phyloP scores from a whole-genome alignment of 2,888 invertebrate species.

The Epinotia bilunana region DNA sequence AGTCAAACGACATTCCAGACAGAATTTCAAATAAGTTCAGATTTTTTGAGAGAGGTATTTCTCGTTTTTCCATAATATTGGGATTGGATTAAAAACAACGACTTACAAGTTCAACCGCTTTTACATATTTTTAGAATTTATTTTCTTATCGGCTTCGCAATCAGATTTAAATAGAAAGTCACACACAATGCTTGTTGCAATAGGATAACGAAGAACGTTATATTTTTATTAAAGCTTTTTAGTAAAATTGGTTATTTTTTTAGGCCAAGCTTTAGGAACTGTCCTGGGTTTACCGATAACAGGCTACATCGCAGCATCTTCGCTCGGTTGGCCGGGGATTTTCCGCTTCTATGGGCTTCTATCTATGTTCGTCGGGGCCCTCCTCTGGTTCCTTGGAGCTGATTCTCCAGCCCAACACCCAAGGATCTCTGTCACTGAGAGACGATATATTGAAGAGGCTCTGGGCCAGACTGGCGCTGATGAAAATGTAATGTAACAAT shows the following conservation, averaged over 20 bases:
- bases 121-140: too few species aligned
- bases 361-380: slow-evolving; percentile 83
- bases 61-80: too few species aligned
- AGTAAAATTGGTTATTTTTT: slow-evolving; percentile 43
- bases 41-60: too few species aligned
- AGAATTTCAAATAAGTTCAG: too few species aligned
- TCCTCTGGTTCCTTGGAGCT: slow-evolving; percentile 85
- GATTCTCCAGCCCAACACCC: slow-evolving; percentile 87
- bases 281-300: slow-evolving; percentile 89
- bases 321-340: slow-evolving; percentile 90
- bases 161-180: too few species aligned
- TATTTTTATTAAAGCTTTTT: background rate
- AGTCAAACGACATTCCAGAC: background rate
- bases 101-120: background rate
- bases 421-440: slow-evolving; percentile 86
- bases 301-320: slow-evolving; percentile 88
- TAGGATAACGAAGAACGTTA: too few species aligned
- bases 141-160: too few species aligned
- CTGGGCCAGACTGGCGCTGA: slow-evolving; percentile 68
- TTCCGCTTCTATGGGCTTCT: slow-evolving; percentile 89
- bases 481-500: background rate
- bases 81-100: too few species aligned
- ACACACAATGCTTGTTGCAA: too few species aligned
- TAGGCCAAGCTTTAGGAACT: slow-evolving; percentile 91
- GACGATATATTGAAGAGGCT: slow-evolving; percentile 87